Evolutionary conservation across 2,113 vertebrate genomes (phyloP), one percentile per base, ranked within the genome.

Genomic region (Ranitomeya imitator): DNA sequence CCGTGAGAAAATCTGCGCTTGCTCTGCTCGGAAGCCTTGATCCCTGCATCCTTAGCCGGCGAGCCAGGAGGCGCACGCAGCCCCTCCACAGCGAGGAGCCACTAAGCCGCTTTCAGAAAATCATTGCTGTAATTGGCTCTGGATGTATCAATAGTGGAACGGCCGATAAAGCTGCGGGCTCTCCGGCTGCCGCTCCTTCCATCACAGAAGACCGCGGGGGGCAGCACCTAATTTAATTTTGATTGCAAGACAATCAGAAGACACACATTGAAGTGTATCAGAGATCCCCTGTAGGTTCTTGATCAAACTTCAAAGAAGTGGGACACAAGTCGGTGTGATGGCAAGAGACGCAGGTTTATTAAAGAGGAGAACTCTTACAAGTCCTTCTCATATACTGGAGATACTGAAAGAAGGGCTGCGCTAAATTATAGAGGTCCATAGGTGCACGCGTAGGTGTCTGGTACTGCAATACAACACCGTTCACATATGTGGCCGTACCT

Each of bases 71-170:
- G 8, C 55, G 4, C 52, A 8, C 61, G 61, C 15, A 31, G 26
- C 71, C 31, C n/a, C 69, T 59, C 52, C 3, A 23, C 59, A 83
- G 87, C 11, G 61, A 77, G 73, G 63, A 83, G 59, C 69, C 14
- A 37, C 87, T 77, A 88, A 88, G 80, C 87, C 65, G 4, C 57
- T 77, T 54, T 76, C 37, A 77, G 80, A 65, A 83, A 83, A 83
- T 88, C 80, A 21, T 87, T 87, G 57, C 77, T 18, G 78, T 87
- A 87, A 81, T 81, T 88, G 87, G 80, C 87, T 77, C 37, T 83
- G 87, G 69, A 77, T 77, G 51, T 77, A 77, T 88, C 67, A 88
- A 88, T 76, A 88, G 86, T 23, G 65, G 31, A 76, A 83, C 76
- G 74, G 54, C 18, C 79, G 37, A 13, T 88, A 88, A 88, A 76